phyloP scores from a whole-genome alignment of 2,113 vertebrate genomes.

The Pterocles burchelli region DNA sequence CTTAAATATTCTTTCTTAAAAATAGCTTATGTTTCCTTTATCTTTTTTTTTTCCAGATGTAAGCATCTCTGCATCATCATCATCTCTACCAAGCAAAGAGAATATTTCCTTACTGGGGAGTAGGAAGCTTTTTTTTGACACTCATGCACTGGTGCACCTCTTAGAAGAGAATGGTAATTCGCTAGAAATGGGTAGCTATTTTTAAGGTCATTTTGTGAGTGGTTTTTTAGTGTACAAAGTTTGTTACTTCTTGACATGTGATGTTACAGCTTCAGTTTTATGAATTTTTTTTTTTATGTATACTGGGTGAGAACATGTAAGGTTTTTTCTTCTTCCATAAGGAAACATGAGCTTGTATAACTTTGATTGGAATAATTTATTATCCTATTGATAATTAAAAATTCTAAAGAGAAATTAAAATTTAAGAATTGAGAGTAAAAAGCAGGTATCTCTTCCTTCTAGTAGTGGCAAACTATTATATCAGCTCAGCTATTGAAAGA shows the following conservation, averaged over 20 bases:
- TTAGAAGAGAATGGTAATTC: conserved; percentile 89
- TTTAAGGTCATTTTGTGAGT: background rate
- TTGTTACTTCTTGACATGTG: background rate
- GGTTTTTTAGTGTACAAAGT: background rate
- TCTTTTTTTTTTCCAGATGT: conserved; percentile 69
- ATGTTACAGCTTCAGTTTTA: background rate
- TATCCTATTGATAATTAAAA: background rate
- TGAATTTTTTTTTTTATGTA: background rate
- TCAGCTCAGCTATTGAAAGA: background rate
- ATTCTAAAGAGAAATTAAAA: background rate
- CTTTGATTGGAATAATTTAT: background rate
- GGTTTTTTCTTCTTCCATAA: background rate
- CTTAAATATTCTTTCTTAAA: background rate
- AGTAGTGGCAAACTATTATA: background rate
- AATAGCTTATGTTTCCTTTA: background rate
- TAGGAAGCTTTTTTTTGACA: conserved; percentile 87
- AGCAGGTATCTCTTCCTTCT: background rate
- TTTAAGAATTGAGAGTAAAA: background rate
- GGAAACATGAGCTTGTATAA: background rate
- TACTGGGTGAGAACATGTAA: rapidly evolving
- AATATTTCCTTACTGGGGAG: conserved; percentile 70
- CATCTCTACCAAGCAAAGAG: conserved; percentile 65
- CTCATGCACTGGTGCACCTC: conserved; percentile 87
- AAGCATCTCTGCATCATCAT: conserved; percentile 61
- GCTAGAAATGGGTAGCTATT: background rate